Base-by-base conservation (phyloP, 1,140 invertebrate genomes). In the Scaptodrosophila lebanonensis region DNA sequence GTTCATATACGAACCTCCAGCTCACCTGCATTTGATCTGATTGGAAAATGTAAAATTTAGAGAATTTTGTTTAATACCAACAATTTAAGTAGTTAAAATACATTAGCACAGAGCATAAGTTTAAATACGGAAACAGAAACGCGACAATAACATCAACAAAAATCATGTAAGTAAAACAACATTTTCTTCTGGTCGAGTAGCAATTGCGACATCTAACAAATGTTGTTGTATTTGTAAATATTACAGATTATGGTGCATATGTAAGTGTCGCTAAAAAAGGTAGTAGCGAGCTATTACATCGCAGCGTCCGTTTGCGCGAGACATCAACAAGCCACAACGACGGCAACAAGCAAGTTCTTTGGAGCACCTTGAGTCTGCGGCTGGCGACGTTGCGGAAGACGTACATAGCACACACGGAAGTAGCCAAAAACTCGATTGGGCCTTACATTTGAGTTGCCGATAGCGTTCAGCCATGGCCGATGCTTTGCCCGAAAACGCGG, bases 401-500 rank as follows among this genome's bases (percentile, higher is more conserved):
- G 39, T 40, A 12, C 38, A 42, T 53, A 53, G 59, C 56, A 63
- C 52, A 39, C 15, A 50, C 49, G 49, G 49, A 51, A 51, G 49
- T 51, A 35, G 7, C n/a, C 13, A 11, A 13, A 63, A 63, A 63
- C 54, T 63, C 50, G 42, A 63, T 63, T 63, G 11, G 18, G 40
- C 11, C 44, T 15, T 27, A 62, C 59, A 38, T 50, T 62, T 38
- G 27, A 45, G 22, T 17, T 18, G 18, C 33, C n/a, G 45, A 54
- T 48, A n/a, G 25, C 6, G 7, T 5, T 42, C 12, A 63, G 53
- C 27, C 47, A 63, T 63, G 54, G 60, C 54, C 42, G 47, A 51
- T 36, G 54, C 35, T 27, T 38, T 63, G 16, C 47, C 40, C 35
- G 60, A 58, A 45, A 63, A 63, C 45, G 60, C 54, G 56, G 75